phyloP scores from a whole-genome alignment of 2,797 vertebrate species.

The Scolopax bukidnonensis region DNA sequence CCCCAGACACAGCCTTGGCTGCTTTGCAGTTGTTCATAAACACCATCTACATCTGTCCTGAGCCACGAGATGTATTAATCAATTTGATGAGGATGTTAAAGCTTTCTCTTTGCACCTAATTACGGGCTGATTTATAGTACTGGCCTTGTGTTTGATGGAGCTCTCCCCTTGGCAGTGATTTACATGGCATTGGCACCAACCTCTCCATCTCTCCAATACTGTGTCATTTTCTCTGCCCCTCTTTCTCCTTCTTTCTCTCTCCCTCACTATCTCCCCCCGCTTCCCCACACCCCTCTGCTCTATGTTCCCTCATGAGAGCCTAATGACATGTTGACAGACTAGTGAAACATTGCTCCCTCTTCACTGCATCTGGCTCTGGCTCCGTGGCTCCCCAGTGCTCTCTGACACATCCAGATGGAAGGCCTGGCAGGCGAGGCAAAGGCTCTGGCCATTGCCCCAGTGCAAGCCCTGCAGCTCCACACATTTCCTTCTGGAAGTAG shows the following conservation, averaged over 20 bases:
- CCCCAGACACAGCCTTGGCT: constrained; percentile 30
- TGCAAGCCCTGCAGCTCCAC: neutral
- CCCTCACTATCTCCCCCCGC: neutral
- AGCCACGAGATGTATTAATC: constrained; percentile 78
- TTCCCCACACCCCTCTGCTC: constrained; percentile 61
- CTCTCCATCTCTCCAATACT: constrained; percentile 65
- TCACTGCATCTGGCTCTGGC: constrained; percentile 57
- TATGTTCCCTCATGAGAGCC: constrained; percentile 68
- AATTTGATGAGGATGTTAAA: constrained; percentile 83
- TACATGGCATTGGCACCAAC: constrained; percentile 71
- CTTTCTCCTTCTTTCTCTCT: constrained; percentile 20
- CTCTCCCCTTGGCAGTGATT: constrained; percentile 77
- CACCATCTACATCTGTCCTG: constrained; percentile 72
- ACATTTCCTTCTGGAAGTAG: constrained; percentile 9
- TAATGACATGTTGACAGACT: constrained; percentile 73
- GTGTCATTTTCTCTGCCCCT: constrained; percentile 40
- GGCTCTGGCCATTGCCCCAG: constrained; percentile 2
- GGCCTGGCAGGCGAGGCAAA: constrained; percentile 12
- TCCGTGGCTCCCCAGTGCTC: constrained; percentile 2
- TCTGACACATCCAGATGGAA: constrained; percentile 53
- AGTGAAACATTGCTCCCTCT: constrained; percentile 63
- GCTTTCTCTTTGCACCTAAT: constrained; percentile 83
- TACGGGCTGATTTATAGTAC: constrained; percentile 82
- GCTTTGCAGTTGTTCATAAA: constrained; percentile 69
- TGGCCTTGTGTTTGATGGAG: constrained; percentile 77